These are phyloP conservation scores for Cotesia glomerata DNA, from an alignment of 1,140 invertebrate genomes.

Conservation along the genomic window DNA sequence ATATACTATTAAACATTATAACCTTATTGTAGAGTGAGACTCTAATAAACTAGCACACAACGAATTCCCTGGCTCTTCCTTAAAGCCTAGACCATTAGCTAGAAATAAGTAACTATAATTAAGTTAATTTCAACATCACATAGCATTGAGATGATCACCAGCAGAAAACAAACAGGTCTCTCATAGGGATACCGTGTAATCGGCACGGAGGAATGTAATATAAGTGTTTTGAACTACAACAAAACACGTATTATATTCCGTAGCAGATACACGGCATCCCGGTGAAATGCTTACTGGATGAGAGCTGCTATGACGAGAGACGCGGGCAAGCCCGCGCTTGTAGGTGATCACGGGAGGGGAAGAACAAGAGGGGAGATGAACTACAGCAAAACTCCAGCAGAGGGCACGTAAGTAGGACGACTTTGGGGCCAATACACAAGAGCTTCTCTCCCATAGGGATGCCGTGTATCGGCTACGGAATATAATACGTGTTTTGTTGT, in stretches of 20 bases:
- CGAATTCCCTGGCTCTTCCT: too few relatives aligned
- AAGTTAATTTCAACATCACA: slow-evolving; percentile 17
- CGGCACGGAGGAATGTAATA: slow-evolving; percentile 23
- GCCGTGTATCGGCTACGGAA: not conserved
- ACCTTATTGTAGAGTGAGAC: too few relatives aligned
- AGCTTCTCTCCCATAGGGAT: not conserved
- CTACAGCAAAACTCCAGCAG: too few relatives aligned
- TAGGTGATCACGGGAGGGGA: too few relatives aligned
- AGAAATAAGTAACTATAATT: not conserved
- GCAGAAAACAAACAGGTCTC: slow-evolving; percentile 32
- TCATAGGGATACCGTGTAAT: slow-evolving; percentile 34
- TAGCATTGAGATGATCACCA: slow-evolving; percentile 27
- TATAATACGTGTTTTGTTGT: too few relatives aligned
- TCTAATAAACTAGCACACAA: too few relatives aligned
- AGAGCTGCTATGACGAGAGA: not conserved
- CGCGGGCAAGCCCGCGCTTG: too few relatives aligned
- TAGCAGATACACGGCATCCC: not conserved
- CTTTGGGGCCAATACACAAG: too few relatives aligned
- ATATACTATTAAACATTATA: too few relatives aligned
- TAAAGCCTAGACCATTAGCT: not conserved
- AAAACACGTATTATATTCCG: slow-evolving; percentile 23
- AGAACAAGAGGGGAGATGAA: too few relatives aligned
- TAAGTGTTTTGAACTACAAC: slow-evolving; percentile 27
- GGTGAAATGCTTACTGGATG: not conserved
- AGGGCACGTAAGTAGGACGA: too few relatives aligned